phyloP scores from a whole-genome alignment of 2,113 vertebrate genomes.

The Gadus chalcogrammus region DNA sequence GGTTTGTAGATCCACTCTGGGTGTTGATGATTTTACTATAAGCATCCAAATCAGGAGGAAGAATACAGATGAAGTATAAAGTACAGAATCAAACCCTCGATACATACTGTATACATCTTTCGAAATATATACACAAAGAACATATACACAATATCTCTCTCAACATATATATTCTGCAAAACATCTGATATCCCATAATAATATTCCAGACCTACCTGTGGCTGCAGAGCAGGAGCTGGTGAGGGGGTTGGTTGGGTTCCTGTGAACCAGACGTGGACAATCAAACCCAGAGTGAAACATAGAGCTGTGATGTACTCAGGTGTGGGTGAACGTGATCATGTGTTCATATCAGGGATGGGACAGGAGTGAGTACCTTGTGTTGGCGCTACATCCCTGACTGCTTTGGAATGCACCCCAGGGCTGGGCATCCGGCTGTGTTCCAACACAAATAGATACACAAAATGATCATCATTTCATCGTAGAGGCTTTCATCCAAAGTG shows the following conservation, averaged over 20 bases:
- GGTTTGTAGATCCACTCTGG: too few relatives aligned
- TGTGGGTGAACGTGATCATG: too few relatives aligned
- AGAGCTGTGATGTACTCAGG: too few relatives aligned
- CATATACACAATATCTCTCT: too few relatives aligned
- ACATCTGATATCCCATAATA: too few relatives aligned
- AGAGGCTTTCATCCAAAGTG: too few relatives aligned
- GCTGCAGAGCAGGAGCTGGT: constrained; percentile 32
- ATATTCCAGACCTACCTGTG: constrained; percentile 65
- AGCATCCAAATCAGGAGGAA: neutral
- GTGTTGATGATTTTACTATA: too few relatives aligned
- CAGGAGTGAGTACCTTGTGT: constrained; percentile 46
- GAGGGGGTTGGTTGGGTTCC: constrained; percentile 37
- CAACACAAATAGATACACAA: neutral
- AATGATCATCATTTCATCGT: neutral
- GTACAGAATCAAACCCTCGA: neutral
- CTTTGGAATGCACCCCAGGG: constrained; percentile 28
- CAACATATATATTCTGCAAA: too few relatives aligned
- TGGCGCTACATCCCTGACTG: constrained; percentile 40
- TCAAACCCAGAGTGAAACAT: too few relatives aligned
- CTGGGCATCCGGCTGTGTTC: constrained; percentile 32
- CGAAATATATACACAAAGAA: too few relatives aligned
- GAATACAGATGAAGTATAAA: neutral
- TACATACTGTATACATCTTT: too few relatives aligned
- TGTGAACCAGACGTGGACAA: neutral
- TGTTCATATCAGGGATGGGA: neutral